Percentiles rank a stretch among this genome's conserved stretches.
Evolutionary conservation across 2,888 invertebrate genomes (phyloP).

Genomic region (Clistopyga incitator): DNA sequence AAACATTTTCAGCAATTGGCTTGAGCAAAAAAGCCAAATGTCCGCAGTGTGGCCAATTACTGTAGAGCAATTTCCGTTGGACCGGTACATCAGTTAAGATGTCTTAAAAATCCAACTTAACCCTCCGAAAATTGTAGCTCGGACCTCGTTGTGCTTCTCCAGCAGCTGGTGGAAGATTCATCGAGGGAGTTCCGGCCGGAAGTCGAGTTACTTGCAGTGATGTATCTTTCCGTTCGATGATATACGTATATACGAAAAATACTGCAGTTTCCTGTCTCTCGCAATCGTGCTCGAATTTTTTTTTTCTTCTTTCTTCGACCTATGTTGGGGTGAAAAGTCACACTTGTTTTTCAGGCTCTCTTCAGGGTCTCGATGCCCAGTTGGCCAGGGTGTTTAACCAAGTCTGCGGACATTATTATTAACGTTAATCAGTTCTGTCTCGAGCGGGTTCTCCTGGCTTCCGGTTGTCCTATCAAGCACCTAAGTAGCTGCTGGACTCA

Average conservation of each 20-base stretch:
- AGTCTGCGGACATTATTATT: conserved; percentile 54
- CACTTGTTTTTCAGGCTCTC: conserved; percentile 8
- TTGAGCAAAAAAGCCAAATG: neutral
- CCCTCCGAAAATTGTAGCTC: conserved; percentile 45
- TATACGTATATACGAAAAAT: conserved; percentile 30
- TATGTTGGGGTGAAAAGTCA: conserved; percentile 21
- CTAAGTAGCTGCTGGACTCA: conserved; percentile 36
- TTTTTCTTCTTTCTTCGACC: conserved; percentile 41
- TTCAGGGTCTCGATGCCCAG: conserved; percentile 7
- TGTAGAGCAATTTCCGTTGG: neutral
- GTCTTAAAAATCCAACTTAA: conserved; percentile 51
- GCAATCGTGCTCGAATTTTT: conserved; percentile 43
- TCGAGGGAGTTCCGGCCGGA: conserved; percentile 39
- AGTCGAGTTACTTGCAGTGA: conserved; percentile 16
- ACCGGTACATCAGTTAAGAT: neutral
- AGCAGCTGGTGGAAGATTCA: conserved; percentile 55
- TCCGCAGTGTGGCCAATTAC: neutral
- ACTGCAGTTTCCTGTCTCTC: conserved; percentile 44
- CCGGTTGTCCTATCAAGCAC: conserved; percentile 34
- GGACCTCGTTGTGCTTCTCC: conserved; percentile 28
- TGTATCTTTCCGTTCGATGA: conserved; percentile 1
- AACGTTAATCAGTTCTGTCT: conserved; percentile 67
- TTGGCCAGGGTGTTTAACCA: conserved; percentile 21
- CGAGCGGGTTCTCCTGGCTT: conserved; percentile 33
- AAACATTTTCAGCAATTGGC: too few species aligned